A percentile compares a stretch with the other conserved stretches of the same genome.
Evolutionary conservation across 2,113 vertebrate species (phyloP).

Genomic region (Vulpes ferrilata): DNA sequence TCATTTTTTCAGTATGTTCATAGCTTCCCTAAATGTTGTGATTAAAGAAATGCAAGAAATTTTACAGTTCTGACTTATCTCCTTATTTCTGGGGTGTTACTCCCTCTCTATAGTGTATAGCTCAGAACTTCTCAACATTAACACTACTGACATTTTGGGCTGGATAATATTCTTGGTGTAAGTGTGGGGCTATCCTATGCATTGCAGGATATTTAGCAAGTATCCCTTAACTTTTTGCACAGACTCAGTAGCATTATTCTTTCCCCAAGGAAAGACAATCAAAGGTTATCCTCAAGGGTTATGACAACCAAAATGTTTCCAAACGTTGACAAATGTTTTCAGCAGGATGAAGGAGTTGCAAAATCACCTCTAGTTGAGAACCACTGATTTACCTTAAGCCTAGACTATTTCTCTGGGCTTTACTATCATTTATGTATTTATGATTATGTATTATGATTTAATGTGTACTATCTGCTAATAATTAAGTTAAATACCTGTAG

Average conservation of each 20-base stretch:
- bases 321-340: background rate
- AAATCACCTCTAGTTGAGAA: background rate
- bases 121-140: background rate
- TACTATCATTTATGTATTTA: background rate
- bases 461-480: background rate
- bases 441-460: background rate
- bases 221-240: background rate
- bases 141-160: background rate
- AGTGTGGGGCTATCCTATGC: background rate
- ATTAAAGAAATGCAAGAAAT: background rate
- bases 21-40: background rate
- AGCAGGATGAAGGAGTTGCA: background rate
- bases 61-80: background rate
- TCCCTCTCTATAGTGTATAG: background rate
- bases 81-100: background rate
- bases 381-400: background rate
- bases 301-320: background rate
- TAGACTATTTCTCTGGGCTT: background rate
- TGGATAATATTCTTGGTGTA: background rate
- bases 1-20: background rate
- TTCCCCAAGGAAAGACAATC: background rate
- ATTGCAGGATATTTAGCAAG: background rate
- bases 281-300: background rate
- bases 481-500: background rate
- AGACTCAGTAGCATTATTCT: background rate